These are phyloP conservation scores for Calyptomena viridis DNA, from an alignment of 2,113 vertebrate species.

Conservation along the genomic window DNA sequence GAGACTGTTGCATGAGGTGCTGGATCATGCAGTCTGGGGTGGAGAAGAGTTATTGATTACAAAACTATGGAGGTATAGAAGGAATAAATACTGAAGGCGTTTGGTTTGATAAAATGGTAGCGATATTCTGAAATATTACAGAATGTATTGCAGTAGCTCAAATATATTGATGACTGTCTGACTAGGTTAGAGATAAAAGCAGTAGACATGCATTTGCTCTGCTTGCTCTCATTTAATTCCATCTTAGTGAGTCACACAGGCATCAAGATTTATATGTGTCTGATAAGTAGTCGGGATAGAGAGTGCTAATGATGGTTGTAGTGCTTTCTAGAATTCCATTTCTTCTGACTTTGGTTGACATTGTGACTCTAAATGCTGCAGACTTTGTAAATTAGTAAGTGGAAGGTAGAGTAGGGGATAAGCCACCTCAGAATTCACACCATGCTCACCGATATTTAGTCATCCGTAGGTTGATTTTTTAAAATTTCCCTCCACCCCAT, in stretches of 20 bases:
- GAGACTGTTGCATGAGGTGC: neutral
- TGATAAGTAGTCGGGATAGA: slow-evolving; percentile 42
- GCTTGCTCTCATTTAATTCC: slow-evolving; percentile 56
- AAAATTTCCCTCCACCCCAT: neutral
- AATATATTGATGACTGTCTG: slow-evolving; percentile 36
- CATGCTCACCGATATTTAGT: neutral
- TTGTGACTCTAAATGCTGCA: slow-evolving; percentile 53
- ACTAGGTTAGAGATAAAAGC: slow-evolving; percentile 45
- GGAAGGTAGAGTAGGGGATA: neutral
- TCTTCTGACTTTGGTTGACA: slow-evolving; percentile 60
- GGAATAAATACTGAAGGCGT: neutral
- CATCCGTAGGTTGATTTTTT: neutral
- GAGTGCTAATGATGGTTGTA: slow-evolving; percentile 50
- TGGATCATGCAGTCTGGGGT: neutral
- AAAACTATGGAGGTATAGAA: neutral
- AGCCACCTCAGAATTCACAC: neutral
- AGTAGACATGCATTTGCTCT: slow-evolving; percentile 44
- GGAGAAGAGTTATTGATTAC: neutral
- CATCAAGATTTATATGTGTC: slow-evolving; percentile 59
- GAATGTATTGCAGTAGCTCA: slow-evolving; percentile 16
- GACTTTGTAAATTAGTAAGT: slow-evolving; percentile 33
- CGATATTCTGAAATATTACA: slow-evolving; percentile 10
- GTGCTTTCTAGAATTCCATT: slow-evolving; percentile 54
- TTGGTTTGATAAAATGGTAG: slow-evolving; percentile 25
- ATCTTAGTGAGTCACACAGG: slow-evolving; percentile 54